These are phyloP conservation scores for Notarius lentiginosus DNA, from an alignment of 2,113 vertebrate species.

Conservation along the genomic window DNA sequence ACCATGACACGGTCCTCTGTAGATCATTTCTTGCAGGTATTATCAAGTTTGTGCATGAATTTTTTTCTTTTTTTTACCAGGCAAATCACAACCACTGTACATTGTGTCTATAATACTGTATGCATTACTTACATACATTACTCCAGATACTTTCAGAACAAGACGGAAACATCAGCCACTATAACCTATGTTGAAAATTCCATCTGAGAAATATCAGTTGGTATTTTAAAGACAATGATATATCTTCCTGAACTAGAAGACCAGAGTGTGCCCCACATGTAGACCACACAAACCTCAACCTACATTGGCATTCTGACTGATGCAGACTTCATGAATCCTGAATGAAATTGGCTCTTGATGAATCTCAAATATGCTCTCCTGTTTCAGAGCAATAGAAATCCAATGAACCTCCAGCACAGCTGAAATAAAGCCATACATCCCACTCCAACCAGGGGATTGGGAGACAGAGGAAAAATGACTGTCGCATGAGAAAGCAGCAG, in stretches of 20 bases:
- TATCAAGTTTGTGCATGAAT: neutral
- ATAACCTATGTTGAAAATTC: neutral
- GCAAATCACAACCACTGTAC: neutral
- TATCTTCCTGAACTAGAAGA: slow-evolving; percentile 46
- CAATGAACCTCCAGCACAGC: slow-evolving; percentile 69
- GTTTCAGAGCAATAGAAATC: slow-evolving; percentile 75
- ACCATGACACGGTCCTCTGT: neutral
- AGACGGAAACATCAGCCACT: neutral
- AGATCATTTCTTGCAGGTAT: neutral
- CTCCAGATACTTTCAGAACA: neutral
- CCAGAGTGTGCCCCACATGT: slow-evolving; percentile 63
- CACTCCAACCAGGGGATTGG: slow-evolving; percentile 61
- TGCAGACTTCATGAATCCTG: slow-evolving; percentile 73
- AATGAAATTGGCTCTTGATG: slow-evolving; percentile 78
- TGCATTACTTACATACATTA: neutral
- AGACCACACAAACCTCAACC: slow-evolving; percentile 62
- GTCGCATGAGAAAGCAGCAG: slow-evolving; percentile 65
- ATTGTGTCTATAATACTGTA: neutral
- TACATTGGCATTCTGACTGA: slow-evolving; percentile 65
- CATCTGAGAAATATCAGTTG: slow-evolving; percentile 38
- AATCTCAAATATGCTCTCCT: slow-evolving; percentile 71
- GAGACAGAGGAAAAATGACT: slow-evolving; percentile 71
- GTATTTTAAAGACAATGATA: slow-evolving; percentile 44
- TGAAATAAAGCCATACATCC: slow-evolving; percentile 78
- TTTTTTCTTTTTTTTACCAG: neutral